Conservation (phyloP, 2,888 invertebrate species). For the Melinaea menophilus region DNA sequence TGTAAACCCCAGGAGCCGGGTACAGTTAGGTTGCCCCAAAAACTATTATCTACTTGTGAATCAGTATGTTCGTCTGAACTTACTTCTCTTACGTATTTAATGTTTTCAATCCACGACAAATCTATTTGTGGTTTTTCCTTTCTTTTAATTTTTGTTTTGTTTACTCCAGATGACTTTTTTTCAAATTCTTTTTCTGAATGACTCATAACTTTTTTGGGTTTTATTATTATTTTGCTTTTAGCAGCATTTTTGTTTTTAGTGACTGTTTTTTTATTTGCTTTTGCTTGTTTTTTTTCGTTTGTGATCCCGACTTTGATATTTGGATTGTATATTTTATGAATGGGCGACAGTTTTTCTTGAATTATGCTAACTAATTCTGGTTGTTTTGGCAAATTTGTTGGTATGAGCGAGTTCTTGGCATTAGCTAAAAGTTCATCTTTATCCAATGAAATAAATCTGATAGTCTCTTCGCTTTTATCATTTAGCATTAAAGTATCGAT, state of each 20-base stretch:
- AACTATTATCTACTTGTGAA: conserved; percentile 38
- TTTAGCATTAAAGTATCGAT: no score
- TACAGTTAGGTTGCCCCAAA: conserved; percentile 53
- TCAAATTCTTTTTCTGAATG: conserved; percentile 16
- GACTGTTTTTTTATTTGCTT: conserved; percentile 31
- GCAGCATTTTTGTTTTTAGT: no score
- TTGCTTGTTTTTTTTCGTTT: not conserved
- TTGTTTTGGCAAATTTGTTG: no score
- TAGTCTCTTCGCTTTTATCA: no score
- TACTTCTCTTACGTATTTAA: conserved; percentile 54
- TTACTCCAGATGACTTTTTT: conserved; percentile 15
- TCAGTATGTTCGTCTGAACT: conserved; percentile 43
- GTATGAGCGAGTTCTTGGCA: no score
- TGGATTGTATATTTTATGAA: no score
- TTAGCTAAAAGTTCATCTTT: no score
- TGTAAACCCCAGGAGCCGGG: conserved; percentile 45
- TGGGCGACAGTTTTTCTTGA: no score
- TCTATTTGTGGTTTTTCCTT: conserved; percentile 33
- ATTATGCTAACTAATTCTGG: no score
- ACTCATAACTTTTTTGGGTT: not conserved
- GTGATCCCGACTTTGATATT: no score
- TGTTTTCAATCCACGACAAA: conserved; percentile 58
- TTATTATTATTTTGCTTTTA: not conserved
- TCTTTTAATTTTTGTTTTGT: conserved; percentile 26
- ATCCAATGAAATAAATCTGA: no score